Evolutionary conservation across 2,888 invertebrate genomes (phyloP), one percentile per base, ranked within the genome.

Genomic region (Steinernema scapterisci): DNA sequence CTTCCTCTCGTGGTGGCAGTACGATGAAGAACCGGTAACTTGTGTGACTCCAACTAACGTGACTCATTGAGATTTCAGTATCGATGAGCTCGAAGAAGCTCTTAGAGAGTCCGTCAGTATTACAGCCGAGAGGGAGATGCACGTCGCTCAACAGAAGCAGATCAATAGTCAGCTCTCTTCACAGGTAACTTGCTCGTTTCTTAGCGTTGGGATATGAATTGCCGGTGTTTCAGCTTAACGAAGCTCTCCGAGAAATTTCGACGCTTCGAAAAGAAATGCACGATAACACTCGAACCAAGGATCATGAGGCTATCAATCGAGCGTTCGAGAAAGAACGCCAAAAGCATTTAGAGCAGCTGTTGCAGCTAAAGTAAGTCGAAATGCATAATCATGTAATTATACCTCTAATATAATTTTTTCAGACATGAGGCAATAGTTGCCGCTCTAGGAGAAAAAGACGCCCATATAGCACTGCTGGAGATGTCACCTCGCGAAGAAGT

Each of bases 391-490:
- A 0, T 23, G 9, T 3, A 16, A 31, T 54, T 73, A 7, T 13
- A 7, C 7, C 7, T 11, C 13, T 71, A 74, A 46, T 76, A 13
- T 78, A 43, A n/a, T n/a, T 19, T 3, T 88, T 88, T 23, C 88
- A 94, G 94, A 88, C 92, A 93, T 89, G 94, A 95, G 89, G 92
- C 94, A 72, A 89, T 95, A 78, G 92, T 93, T 89, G 92, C 92
- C 76, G 92, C 93, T 2, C 92, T 95, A 77, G 93, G 93, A 85
- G 94, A 94, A 86, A 94, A 94, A 88, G 95, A 95, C 88, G 92
- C 94, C 13, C 93, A 93, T 88, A 91, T 95, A 83, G 94, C 93
- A 0, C 90, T 94, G 78, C 88, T 94, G 75, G 94, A 95, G 88
- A 91, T 93, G 86, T 63, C 63, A 1, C 91, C 92, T 75, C 92